Evolutionary conservation across 2,888 invertebrate genomes (phyloP).

Genomic region (Eupeodes latifasciatus): DNA sequence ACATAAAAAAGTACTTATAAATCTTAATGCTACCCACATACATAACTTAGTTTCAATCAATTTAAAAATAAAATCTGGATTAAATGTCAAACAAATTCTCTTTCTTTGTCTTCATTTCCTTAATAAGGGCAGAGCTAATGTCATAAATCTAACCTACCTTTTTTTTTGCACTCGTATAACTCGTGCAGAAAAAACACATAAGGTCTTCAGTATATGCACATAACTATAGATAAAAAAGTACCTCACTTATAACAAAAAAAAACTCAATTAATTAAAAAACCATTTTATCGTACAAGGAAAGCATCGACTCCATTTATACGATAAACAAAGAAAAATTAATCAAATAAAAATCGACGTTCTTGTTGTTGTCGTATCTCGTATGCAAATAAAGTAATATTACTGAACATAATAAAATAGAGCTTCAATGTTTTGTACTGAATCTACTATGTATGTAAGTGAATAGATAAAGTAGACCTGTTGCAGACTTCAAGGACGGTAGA

Average conservation of each 20-base stretch:
- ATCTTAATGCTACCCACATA: too few species aligned
- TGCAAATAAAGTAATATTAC: constrained; percentile 25
- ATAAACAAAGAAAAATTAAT: constrained; percentile 40
- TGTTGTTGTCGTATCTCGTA: neutral
- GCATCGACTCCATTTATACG: constrained; percentile 20
- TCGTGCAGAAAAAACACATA: neutral
- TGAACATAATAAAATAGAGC: constrained; percentile 24
- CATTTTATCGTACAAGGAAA: constrained; percentile 20
- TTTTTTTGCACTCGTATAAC: neutral
- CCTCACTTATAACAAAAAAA: neutral
- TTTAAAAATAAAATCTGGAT: neutral
- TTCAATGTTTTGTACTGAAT: neutral
- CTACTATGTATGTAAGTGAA: neutral
- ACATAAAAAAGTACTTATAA: too few species aligned
- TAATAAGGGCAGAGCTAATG: neutral
- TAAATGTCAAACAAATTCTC: neutral
- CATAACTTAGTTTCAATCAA: neutral
- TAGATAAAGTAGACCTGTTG: neutral
- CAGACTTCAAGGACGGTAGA: constrained; percentile 18
- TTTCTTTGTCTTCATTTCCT: neutral
- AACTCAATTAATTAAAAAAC: constrained; percentile 38
- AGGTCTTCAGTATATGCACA: neutral
- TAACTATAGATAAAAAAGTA: neutral
- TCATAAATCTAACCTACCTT: neutral
- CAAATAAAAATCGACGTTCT: constrained; percentile 16